Base-by-base conservation (phyloP, 2,113 vertebrate species). In the Syngnathus floridae region DNA sequence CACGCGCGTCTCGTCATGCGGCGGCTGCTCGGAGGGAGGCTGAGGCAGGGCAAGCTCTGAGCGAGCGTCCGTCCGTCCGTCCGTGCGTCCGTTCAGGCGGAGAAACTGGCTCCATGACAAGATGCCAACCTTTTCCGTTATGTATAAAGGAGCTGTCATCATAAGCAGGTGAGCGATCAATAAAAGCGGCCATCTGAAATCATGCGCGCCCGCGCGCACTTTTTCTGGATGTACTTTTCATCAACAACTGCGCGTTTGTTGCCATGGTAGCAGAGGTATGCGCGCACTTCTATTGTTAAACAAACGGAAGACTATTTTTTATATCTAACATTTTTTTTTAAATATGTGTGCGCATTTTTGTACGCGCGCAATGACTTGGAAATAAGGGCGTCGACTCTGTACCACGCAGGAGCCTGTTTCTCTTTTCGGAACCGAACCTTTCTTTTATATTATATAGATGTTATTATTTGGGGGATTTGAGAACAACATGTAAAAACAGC, bases 61-160 rank as follows among this genome's bases (percentile, higher is more conserved):
- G 16, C 35, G 31, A 21, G 8, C 4, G 19, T 10, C 41, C 38
- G 64, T 12, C 10, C 52, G 54, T 36, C 41, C 19, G 41, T 36
- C n/a, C 58, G 59, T 41, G 16, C 40, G 46, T 19, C 48, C 48
- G 17, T 49, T n/a, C 48, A n/a, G 16, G 40, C 41, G 62, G 10
- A 60, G 58, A 76, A 69, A 21, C 73, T 66, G 72, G 73, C 72
- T 85, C 62, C 72, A 51, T 56, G 74, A 60, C 76, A 88, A 84
- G 22, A 93, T 93, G 92, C 91, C 92, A 73, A 91, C 90, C 35
- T 89, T 93, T 57, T 91, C 91, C 8, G 89, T 93, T 66, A 90
- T 93, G 90, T 92, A 88, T 64, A 93, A 91, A 87, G 92, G 92
- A 85, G 92, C 90, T 1, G 86, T 93, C 71, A 88, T 93, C 77